phyloP scores from a whole-genome alignment of 53 echinoderm and acorn worm genomes.

The Apostichopus leukothele region DNA sequence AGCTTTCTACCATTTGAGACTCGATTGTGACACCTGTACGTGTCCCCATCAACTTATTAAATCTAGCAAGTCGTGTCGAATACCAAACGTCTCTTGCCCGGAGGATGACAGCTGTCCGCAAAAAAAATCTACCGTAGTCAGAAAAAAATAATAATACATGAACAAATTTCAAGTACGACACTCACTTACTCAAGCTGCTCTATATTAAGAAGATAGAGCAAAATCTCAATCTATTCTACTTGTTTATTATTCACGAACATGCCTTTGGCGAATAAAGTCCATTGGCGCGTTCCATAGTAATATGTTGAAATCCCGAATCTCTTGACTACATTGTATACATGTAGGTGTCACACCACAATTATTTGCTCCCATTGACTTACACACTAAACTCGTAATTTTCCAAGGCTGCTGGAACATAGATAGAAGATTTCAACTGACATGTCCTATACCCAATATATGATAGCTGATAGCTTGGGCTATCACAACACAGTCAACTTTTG shows the following conservation, averaged over 20 bases:
- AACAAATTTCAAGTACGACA: too few relatives aligned
- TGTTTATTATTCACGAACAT: neutral
- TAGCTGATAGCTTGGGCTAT: too few relatives aligned
- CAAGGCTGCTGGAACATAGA: too few relatives aligned
- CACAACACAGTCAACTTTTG: too few relatives aligned
- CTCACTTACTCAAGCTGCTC: too few relatives aligned
- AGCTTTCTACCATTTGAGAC: neutral
- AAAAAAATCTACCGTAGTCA: neutral
- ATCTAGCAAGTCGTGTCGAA: constrained; percentile 17
- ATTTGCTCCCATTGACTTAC: too few relatives aligned
- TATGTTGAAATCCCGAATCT: neutral
- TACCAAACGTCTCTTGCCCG: constrained; percentile 18
- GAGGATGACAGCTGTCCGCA: constrained; percentile 19
- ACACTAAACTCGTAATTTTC: too few relatives aligned
- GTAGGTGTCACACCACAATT: too few relatives aligned
- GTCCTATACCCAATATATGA: too few relatives aligned
- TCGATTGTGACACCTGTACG: neutral
- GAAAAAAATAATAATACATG: too few relatives aligned
- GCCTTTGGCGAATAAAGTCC: constrained; percentile 13
- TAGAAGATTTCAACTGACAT: too few relatives aligned
- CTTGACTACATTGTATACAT: too few relatives aligned
- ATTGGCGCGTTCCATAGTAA: constrained; percentile 11
- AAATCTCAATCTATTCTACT: neutral
- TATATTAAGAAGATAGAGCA: neutral
- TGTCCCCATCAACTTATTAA: constrained; percentile 28